phyloP scores from a whole-genome alignment of 2,113 vertebrate genomes.

The Carollia perspicillata region DNA sequence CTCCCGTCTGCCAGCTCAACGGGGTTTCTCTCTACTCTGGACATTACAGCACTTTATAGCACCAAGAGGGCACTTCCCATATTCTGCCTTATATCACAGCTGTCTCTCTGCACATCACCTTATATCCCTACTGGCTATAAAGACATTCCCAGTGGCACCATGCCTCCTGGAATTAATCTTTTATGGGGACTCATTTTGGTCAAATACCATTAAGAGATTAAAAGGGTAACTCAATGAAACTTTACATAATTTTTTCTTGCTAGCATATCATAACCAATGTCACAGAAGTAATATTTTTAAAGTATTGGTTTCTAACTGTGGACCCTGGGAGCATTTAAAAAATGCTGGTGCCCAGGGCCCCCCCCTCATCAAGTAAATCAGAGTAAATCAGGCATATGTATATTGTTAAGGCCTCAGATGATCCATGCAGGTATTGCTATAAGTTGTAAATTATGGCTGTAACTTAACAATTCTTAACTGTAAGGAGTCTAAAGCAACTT shows the following conservation, averaged over 20 bases:
- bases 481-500: not conserved
- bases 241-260: not conserved
- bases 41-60: not conserved
- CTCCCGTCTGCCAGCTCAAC: not conserved
- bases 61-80: not conserved
- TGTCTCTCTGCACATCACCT: not conserved
- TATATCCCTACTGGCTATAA: fast-evolving
- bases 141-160: not conserved
- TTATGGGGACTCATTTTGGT: not conserved
- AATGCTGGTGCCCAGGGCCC: not conserved
- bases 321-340: not conserved
- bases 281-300: not conserved
- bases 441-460: not conserved
- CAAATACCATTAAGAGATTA: not conserved
- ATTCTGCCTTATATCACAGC: not conserved
- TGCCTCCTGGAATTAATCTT: not conserved
- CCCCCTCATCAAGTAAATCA: not conserved
- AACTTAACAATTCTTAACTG: not conserved
- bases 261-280: not conserved
- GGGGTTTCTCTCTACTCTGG: not conserved
- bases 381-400: not conserved
- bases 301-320: not conserved
- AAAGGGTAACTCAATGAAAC: not conserved
- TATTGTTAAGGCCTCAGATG: not conserved
- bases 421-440: not conserved